phyloP scores from a whole-genome alignment of 1,140 invertebrate species.

The Uloborus diversus region DNA sequence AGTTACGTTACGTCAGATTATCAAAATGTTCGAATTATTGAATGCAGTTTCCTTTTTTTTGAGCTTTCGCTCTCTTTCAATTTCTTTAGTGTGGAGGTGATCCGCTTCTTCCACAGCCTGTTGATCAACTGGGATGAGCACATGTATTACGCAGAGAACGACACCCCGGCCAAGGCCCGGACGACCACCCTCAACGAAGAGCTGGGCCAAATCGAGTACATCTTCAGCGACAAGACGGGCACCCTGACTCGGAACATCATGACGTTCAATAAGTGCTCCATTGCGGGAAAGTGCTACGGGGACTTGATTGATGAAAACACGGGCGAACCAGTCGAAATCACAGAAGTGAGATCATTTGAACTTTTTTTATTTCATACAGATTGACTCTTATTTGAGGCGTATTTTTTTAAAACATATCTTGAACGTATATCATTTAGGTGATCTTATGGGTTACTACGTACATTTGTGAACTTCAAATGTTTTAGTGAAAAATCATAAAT shows the following conservation, averaged over 20 bases:
- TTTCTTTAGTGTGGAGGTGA: conserved; percentile 81
- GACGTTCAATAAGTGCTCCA: conserved; percentile 99
- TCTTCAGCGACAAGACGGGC: conserved; percentile 99
- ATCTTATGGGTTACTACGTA: no score
- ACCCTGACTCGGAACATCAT: conserved; percentile 99
- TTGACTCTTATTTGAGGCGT: no score
- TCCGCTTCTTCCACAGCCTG: conserved; percentile 95
- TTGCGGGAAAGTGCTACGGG: conserved; percentile 90
- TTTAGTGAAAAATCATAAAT: no score
- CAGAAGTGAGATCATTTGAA: conserved; percentile 76
- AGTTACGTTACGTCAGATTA: no score
- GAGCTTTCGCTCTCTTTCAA: no score
- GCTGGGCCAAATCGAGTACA: conserved; percentile 98
- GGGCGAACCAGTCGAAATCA: conserved; percentile 85
- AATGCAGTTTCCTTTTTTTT: no score
- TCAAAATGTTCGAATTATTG: no score
- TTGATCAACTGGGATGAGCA: conserved; percentile 95
- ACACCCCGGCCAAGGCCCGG: conserved; percentile 92
- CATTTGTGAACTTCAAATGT: no score
- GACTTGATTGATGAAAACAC: conserved; percentile 88
- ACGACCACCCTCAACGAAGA: conserved; percentile 99
- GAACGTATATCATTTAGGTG: no score
- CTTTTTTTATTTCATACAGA: no score
- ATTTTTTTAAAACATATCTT: no score
- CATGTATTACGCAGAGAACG: conserved; percentile 77